Base-by-base conservation (phyloP, 2,888 invertebrate species). In the Spodoptera picta region DNA sequence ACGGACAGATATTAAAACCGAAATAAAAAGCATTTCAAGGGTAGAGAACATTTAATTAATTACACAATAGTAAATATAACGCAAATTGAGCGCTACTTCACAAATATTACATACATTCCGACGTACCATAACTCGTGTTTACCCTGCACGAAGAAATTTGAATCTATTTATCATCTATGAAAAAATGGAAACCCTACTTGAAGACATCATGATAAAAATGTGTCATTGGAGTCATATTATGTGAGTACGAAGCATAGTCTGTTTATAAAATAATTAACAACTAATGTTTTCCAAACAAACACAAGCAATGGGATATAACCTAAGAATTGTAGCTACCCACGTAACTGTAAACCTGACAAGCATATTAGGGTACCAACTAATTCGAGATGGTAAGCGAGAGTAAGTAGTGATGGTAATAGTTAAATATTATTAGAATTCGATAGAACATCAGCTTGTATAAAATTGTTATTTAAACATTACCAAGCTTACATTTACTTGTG, bases 121-220 rank as follows among this genome's bases (percentile, higher is more conserved):
- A 81, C 79, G 69, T 77, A 72, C 74, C 76, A 77, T 75, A 75
- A 75, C 59, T 81, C 79, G 85, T 73, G 79, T 66, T 81, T 92
- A 92, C 92, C 93, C 92, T 92, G 92, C 92, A 93, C 92, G 92
- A 90, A 92, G 89, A 90, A 92, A 90, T 91, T 91, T 91, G 87
- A 90, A 86, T 84, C 87, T 89, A 90, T 87, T 69, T 80, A 80
- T 64, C 61, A 73, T 73, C 76, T 81, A 81, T 73, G 61, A 65
- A 66, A 27, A 36, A 79, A 65, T 68, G 53, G 63, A 65, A 73
- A 73, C 60, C 84, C 83, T 87, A 90, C 76, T 73, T 77, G 69
- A 78, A 87, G 85, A 85, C 81, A 83, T 83, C 79, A 82, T 85
- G 79, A 86, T 87, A 86, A 85, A 73, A 79, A 76, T 80, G 78